Evolutionary conservation across 2,797 vertebrate species (phyloP).

Genomic region (Setipinna tenuifilis): DNA sequence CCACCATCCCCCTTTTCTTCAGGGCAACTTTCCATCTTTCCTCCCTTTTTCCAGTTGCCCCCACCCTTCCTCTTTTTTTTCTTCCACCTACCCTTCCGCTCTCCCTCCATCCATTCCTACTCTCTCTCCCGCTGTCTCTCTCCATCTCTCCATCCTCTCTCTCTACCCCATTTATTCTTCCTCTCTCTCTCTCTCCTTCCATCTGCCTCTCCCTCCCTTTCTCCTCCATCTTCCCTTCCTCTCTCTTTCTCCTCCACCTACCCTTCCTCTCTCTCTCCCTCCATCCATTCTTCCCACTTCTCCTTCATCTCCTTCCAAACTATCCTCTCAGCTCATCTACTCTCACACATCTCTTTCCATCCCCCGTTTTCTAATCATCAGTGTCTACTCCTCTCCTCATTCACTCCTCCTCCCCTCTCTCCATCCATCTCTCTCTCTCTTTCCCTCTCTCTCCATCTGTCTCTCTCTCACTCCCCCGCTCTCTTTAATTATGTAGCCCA

Average conservation of each 20-base stretch:
- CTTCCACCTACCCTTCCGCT: neutral
- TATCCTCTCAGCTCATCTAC: neutral
- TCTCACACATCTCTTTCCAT: neutral
- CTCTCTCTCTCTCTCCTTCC: too few relatives aligned
- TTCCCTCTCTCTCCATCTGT: neutral
- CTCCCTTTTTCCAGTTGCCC: neutral
- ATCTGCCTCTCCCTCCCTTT: too few relatives aligned
- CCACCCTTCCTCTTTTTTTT: conserved; percentile 39
- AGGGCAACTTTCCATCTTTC: neutral
- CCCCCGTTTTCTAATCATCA: neutral
- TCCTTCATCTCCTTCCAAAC: neutral
- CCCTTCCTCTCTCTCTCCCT: too few relatives aligned
- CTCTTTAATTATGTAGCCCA: neutral
- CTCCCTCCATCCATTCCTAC: too few relatives aligned
- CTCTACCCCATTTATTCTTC: too few relatives aligned
- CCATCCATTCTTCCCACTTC: neutral
- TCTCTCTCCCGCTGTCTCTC: too few relatives aligned
- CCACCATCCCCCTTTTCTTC: too few relatives aligned
- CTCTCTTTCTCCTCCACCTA: too few relatives aligned
- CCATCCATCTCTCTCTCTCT: neutral
- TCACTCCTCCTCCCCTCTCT: neutral
- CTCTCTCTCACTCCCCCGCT: neutral
- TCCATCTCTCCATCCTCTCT: too few relatives aligned
- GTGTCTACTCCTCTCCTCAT: neutral
- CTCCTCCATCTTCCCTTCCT: too few relatives aligned